Evolutionary conservation across 2,113 vertebrate species (phyloP).

Genomic region (Corvus hawaiiensis): DNA sequence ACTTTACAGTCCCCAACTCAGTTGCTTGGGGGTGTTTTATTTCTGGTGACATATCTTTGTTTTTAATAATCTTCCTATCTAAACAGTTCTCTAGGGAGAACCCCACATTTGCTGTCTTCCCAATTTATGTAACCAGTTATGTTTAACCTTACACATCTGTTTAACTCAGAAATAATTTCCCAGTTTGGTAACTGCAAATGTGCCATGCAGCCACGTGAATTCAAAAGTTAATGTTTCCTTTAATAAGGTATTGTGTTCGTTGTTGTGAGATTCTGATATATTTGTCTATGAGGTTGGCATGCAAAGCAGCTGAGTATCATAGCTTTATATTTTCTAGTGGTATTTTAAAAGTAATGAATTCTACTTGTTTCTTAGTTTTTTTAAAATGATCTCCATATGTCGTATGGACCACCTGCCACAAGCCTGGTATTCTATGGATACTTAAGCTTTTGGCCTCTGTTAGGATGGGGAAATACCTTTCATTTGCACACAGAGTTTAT

Average conservation of each 20-base stretch:
- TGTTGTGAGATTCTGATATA: not conserved
- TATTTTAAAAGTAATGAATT: not conserved
- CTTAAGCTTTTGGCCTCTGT: not conserved
- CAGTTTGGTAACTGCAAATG: not conserved
- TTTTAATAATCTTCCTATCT: not conserved
- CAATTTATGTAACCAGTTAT: not conserved
- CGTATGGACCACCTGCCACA: not conserved
- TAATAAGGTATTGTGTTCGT: not conserved
- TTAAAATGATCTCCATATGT: not conserved
- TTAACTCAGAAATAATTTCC: not conserved
- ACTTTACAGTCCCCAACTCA: not conserved
- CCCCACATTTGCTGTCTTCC: not conserved
- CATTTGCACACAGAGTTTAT: not conserved
- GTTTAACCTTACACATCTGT: not conserved
- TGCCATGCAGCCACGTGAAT: not conserved
- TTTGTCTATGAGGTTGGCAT: not conserved
- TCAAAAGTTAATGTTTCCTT: not conserved
- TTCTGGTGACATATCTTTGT: not conserved
- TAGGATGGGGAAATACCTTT: not conserved
- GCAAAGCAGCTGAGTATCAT: not conserved
- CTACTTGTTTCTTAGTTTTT: not conserved
- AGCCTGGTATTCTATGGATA: not conserved
- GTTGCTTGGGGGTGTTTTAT: not conserved
- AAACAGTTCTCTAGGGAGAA: not conserved
- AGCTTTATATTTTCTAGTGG: not conserved